Base-by-base conservation (phyloP, 2,888 invertebrate genomes). In the Eugnorisma glareosa region DNA sequence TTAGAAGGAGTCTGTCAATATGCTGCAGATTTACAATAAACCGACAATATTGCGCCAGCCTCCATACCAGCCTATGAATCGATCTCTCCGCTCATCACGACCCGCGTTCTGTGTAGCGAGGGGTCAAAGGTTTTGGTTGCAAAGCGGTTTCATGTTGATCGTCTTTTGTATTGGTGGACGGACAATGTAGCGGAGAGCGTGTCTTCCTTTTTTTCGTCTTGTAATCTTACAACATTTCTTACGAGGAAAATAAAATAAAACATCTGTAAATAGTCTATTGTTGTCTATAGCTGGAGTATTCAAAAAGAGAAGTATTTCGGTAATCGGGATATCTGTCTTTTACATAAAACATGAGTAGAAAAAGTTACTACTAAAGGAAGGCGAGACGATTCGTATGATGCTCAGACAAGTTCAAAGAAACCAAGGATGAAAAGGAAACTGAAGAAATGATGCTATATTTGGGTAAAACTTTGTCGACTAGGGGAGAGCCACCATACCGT, bases 111-210 rank as follows among this genome's bases (percentile, higher is more conserved):
- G 13, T 67, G 28, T 63, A 73, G 63, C 45, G 0, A 4, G 6
- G 43, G 51, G 37, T 67, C n/a, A 18, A 73, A 61, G n/a, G 37
- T 54, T 75, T 51, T 61, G 24, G 61, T 75, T 45, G 21, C 70
- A 59, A 76, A 81, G 31, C 13, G 43, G 59, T 66, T 77, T 66
- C 71, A 24, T 54, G 51, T 72, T 48, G 82, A 72, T 72, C 43
- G 40, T 8, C 71, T 64, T 81, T 68, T 81, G 82, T 81, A 6
- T 81, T 54, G 2, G 48, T 66, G 40, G 21, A n/a, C 35, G 40
- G 57, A 80, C 54, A 70, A 76, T 71, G n/a, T 48, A n/a, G 21
- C 63, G 67, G 68, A 68, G 59, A 40, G 54, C 5, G 24, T 48
- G 43, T 71, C 71, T 63, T 51, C 35, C 40, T 31, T 31, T 76